A percentile compares a stretch with the other conserved stretches of the same genome.
Evolutionary conservation across 2,113 vertebrate species (phyloP).

Genomic region (Cyphomyrus discorhynchus): DNA sequence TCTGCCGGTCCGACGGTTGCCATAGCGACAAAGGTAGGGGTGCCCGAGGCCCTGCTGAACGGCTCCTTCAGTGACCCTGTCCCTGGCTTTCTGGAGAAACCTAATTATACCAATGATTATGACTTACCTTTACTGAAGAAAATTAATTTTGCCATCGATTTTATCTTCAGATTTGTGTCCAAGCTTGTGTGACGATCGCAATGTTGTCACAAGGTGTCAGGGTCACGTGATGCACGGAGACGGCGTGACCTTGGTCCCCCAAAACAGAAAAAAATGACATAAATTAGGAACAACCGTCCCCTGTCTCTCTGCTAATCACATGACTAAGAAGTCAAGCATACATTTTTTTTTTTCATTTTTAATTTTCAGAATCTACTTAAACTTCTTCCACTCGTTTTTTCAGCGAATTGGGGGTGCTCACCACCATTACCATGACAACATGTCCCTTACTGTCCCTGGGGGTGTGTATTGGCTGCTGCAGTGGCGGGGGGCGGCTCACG

Average conservation of each 20-base stretch:
- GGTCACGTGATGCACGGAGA: not conserved
- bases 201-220: not conserved
- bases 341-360: not conserved
- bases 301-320: not conserved
- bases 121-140: not conserved
- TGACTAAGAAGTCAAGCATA: not conserved
- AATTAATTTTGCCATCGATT: not conserved
- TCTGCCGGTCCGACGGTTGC: slow-evolving; percentile 47
- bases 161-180: not conserved
- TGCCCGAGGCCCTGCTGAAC: slow-evolving; percentile 38
- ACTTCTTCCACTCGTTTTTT: not conserved
- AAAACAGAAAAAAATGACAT: not conserved
- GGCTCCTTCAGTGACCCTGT: not conserved
- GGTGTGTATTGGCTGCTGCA: not conserved
- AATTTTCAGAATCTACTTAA: not conserved
- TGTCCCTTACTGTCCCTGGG: not conserved
- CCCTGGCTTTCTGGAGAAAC: not conserved
- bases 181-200: not conserved
- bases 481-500: too few species aligned
- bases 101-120: not conserved
- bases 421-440: not conserved
- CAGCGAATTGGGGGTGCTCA: not conserved
- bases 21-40: slow-evolving; percentile 53
- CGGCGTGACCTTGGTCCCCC: not conserved
- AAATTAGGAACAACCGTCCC: too few species aligned